These are phyloP conservation scores for Morone chrysops DNA, from an alignment of 2,113 vertebrate genomes.

Conservation along the genomic window DNA sequence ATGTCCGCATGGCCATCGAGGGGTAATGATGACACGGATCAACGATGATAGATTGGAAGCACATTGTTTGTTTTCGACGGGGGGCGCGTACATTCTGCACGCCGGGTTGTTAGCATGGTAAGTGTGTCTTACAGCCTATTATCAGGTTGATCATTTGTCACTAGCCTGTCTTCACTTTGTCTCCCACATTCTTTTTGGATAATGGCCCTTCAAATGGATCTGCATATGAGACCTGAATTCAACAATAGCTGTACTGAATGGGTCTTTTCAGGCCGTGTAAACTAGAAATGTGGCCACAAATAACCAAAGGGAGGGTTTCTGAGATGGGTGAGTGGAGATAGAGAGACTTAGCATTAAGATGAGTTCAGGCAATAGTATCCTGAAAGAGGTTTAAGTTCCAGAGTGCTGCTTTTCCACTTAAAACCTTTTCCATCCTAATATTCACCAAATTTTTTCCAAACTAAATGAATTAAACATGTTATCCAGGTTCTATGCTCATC, in stretches of 20 bases:
- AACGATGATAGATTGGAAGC: slow-evolving; percentile 83
- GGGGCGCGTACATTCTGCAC: slow-evolving; percentile 69
- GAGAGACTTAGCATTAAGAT: slow-evolving; percentile 3
- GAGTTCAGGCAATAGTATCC: slow-evolving; percentile 3
- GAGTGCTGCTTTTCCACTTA: background rate
- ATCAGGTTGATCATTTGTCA: slow-evolving; percentile 86
- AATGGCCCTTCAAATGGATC: slow-evolving; percentile 81
- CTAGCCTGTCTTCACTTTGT: slow-evolving; percentile 83
- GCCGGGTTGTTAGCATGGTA: slow-evolving; percentile 83
- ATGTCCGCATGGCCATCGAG: slow-evolving; percentile 74
- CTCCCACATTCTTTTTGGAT: slow-evolving; percentile 80
- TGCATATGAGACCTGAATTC: slow-evolving; percentile 77
- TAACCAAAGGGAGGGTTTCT: slow-evolving; percentile 39
- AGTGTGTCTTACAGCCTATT: slow-evolving; percentile 81
- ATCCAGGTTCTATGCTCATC: background rate
- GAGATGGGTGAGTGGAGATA: slow-evolving; percentile 27
- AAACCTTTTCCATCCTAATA: background rate
- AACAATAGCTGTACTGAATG: slow-evolving; percentile 77
- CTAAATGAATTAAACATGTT: background rate
- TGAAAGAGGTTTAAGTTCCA: background rate
- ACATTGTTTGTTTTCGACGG: slow-evolving; percentile 83
- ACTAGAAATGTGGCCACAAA: slow-evolving; percentile 78
- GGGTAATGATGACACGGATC: slow-evolving; percentile 82
- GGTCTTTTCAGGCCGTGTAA: slow-evolving; percentile 79
- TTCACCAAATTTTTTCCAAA: background rate